phyloP scores from a whole-genome alignment of 1,140 invertebrate species.

The Melanaphis sacchari region DNA sequence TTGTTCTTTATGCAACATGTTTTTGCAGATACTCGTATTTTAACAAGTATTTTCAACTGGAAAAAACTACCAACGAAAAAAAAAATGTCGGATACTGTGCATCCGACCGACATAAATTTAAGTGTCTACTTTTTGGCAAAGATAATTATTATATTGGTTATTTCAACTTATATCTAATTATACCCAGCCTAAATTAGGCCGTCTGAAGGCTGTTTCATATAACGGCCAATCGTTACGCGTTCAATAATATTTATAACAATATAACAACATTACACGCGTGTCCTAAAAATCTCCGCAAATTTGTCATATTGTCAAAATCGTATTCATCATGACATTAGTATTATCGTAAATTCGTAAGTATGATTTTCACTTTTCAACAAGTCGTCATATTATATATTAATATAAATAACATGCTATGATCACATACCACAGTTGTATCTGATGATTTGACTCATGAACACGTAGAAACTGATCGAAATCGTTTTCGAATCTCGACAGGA shows the following conservation, averaged over 20 bases:
- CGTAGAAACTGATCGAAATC: neutral
- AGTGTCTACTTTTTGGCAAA: constrained; percentile 17
- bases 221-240: constrained; percentile 11
- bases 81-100: constrained; percentile 30
- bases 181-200: constrained; percentile 32
- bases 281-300: neutral
- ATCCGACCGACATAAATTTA: constrained; percentile 14
- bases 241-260: constrained; percentile 12
- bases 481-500: neutral
- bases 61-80: constrained; percentile 22
- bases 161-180: constrained; percentile 27
- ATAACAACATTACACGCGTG: neutral
- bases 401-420: too few relatives aligned
- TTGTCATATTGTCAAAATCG: neutral
- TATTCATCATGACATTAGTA: neutral
- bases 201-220: constrained; percentile 42
- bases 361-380: neutral
- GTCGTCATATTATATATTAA: too few relatives aligned
- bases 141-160: constrained; percentile 11
- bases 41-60: constrained; percentile 24
- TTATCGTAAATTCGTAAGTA: too few relatives aligned
- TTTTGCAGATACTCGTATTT: constrained; percentile 8
- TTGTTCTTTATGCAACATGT: constrained; percentile 13
- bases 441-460: neutral
- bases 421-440: too few relatives aligned